Conservation (phyloP, 2,797 vertebrate species). For the Pseudochaenichthys georgianus region DNA sequence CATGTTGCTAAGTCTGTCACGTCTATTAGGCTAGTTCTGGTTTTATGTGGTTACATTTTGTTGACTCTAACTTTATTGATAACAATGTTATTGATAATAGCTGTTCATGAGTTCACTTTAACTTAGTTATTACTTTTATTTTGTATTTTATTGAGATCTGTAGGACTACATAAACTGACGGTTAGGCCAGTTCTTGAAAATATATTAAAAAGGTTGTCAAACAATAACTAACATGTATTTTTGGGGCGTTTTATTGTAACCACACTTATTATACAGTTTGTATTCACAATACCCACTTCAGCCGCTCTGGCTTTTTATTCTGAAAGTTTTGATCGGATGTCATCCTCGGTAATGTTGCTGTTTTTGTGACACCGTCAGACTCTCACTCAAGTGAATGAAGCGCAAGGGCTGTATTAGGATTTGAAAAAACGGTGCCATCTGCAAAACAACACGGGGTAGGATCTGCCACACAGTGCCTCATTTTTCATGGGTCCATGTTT, state of each 20-base stretch:
- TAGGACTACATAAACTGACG: background rate
- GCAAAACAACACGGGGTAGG: constrained; percentile 14
- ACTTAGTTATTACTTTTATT: too few species aligned
- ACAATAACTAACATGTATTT: too few species aligned
- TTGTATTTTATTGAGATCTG: too few species aligned
- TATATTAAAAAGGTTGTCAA: too few species aligned
- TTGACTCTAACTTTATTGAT: background rate
- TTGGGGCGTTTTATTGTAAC: too few species aligned
- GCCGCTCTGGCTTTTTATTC: constrained; percentile 46
- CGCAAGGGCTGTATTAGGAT: constrained; percentile 34
- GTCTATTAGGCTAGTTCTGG: background rate
- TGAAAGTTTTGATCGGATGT: constrained; percentile 53
- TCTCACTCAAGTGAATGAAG: constrained; percentile 43
- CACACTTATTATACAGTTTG: background rate
- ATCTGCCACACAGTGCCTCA: constrained; percentile 9
- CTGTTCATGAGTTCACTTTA: background rate
- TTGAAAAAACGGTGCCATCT: constrained; percentile 39
- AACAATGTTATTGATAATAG: background rate
- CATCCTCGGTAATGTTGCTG: fast-evolving
- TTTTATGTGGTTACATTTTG: background rate
- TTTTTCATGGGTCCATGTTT: constrained; percentile 11
- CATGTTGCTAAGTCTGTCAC: too few species aligned
- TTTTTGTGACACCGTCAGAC: background rate
- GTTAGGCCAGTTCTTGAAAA: background rate
- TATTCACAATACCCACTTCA: background rate